These are phyloP conservation scores for Venustaconcha ellipsiformis DNA, from an alignment of 1,140 invertebrate species.

Conservation along the genomic window DNA sequence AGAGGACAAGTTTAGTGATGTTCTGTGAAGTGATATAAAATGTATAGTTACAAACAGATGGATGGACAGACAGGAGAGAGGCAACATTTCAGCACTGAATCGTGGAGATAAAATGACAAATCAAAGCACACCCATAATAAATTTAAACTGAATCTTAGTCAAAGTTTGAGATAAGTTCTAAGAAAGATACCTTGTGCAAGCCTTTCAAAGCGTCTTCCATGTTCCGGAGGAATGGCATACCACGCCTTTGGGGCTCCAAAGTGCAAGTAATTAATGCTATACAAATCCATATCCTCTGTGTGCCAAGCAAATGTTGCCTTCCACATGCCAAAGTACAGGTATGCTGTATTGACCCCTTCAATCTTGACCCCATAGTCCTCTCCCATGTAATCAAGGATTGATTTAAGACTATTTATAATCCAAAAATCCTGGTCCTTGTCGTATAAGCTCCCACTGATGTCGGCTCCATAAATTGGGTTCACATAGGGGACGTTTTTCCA, in stretches of 20 bases:
- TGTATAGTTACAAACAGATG: too few species aligned
- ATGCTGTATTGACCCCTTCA: constrained; percentile 98
- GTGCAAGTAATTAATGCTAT: constrained; percentile 99
- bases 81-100: too few species aligned
- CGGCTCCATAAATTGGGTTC: constrained; percentile 68
- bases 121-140: too few species aligned
- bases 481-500: constrained; percentile 81
- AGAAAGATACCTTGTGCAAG: constrained; percentile 79
- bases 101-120: too few species aligned
- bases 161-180: background rate
- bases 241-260: constrained; percentile 97
- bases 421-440: constrained; percentile 83
- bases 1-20: too few species aligned
- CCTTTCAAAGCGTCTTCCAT: constrained; percentile 91
- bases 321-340: constrained; percentile 99
- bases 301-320: constrained; percentile 99
- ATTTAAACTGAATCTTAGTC: too few species aligned
- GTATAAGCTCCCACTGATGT: constrained; percentile 95
- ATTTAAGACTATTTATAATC: constrained; percentile 95
- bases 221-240: constrained; percentile 94
- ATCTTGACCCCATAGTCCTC: constrained; percentile 97
- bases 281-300: constrained; percentile 99
- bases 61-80: too few species aligned
- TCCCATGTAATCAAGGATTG: constrained; percentile 94
- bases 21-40: too few species aligned